These are phyloP conservation scores for Lochmaea crataegi DNA, from an alignment of 2,888 invertebrate species.

Conservation along the genomic window DNA sequence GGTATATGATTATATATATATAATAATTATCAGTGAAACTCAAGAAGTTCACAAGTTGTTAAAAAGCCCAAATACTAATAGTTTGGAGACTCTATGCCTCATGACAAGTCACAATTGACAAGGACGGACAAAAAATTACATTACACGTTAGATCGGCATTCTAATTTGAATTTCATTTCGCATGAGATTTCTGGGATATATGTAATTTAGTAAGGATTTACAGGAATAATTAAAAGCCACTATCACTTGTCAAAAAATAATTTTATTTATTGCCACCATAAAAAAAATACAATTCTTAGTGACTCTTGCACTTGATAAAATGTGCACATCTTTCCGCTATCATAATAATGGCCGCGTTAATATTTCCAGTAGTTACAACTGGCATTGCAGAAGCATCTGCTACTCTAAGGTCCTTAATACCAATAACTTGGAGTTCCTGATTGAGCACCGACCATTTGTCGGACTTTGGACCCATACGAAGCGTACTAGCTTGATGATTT, in stretches of 20 bases:
- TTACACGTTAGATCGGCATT: too few species aligned
- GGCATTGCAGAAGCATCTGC: slow-evolving; percentile 49
- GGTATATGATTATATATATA: too few species aligned
- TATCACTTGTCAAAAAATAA: background rate
- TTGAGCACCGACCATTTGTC: slow-evolving; percentile 74
- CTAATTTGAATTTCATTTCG: too few species aligned
- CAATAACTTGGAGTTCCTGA: slow-evolving; percentile 43
- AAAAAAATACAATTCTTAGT: background rate
- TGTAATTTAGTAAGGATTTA: too few species aligned
- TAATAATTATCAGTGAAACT: too few species aligned
- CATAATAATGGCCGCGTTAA: slow-evolving; percentile 46
- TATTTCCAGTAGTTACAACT: slow-evolving; percentile 40
- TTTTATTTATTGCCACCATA: background rate
- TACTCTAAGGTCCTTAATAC: slow-evolving; percentile 45
- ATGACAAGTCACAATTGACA: too few species aligned
- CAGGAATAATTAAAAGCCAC: too few species aligned
- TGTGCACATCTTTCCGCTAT: slow-evolving; percentile 46
- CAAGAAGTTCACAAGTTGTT: too few species aligned
- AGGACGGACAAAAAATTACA: too few species aligned
- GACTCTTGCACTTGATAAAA: slow-evolving; percentile 37
- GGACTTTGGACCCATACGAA: slow-evolving; percentile 77
- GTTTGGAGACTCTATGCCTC: too few species aligned
- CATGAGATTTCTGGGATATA: too few species aligned
- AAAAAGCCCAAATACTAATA: too few species aligned
- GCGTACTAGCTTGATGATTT: slow-evolving; percentile 81